Percentiles rank a stretch among this genome's conserved stretches.
Conservation (phyloP, 2,113 vertebrate genomes). For the Sinosuthora webbiana region DNA sequence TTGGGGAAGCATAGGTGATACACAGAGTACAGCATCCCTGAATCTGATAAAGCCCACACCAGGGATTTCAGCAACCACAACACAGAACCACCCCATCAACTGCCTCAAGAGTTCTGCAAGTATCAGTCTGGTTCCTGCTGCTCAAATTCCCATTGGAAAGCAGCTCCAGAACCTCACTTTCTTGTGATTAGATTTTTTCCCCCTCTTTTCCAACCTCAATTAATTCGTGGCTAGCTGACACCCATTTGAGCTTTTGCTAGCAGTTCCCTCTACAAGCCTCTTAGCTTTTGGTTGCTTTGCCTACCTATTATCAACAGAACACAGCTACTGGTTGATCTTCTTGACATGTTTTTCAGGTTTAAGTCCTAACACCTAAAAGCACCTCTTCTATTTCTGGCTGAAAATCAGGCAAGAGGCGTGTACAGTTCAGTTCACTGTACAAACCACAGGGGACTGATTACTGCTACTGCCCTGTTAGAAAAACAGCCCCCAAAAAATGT, state of each 20-base stretch:
- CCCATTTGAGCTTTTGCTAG: not conserved
- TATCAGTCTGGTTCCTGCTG: not conserved
- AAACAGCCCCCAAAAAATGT: not conserved
- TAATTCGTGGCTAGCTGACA: not conserved
- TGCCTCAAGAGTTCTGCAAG: not conserved
- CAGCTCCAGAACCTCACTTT: not conserved
- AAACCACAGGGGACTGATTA: not conserved
- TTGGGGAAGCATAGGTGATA: not conserved
- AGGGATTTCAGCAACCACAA: not conserved
- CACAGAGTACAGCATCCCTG: not conserved
- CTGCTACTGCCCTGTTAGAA: not conserved
- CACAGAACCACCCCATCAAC: not conserved
- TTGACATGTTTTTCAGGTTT: not conserved
- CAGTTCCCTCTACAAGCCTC: not conserved
- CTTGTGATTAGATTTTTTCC: not conserved
- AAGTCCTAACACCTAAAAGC: not conserved
- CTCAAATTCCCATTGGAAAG: not conserved
- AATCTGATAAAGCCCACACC: not conserved
- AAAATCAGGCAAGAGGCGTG: not conserved
- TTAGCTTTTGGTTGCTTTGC: not conserved
- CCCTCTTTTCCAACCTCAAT: not conserved
- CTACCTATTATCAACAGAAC: not conserved
- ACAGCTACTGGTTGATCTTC: not conserved
- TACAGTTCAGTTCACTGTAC: not conserved
- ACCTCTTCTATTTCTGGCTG: not conserved